Evolutionary conservation across 2,113 vertebrate species (phyloP).

Genomic region (Colistium nudipinnis): DNA sequence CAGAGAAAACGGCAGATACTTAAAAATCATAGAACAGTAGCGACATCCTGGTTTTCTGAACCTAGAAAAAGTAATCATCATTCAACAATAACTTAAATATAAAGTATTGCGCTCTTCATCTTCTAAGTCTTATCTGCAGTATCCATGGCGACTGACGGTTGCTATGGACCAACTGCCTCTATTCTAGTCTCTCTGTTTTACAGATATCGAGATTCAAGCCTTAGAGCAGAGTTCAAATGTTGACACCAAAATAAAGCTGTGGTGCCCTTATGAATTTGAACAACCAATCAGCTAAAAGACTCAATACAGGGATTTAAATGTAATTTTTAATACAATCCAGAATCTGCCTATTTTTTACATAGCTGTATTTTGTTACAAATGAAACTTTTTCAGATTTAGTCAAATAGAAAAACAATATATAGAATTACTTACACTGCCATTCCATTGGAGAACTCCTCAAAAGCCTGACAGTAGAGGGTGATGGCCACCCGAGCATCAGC

Average conservation of each 20-base stretch:
- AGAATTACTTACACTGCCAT: conserved; percentile 90
- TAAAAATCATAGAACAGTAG: neutral
- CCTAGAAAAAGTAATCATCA: neutral
- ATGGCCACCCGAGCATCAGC: conserved; percentile 95
- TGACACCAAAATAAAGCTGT: conserved; percentile 6
- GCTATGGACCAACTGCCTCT: conserved; percentile 59
- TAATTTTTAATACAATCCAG: neutral
- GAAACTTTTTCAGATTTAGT: neutral
- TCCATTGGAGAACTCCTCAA: conserved; percentile 94
- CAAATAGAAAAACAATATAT: neutral
- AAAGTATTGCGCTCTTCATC: conserved; percentile 41
- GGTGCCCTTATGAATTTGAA: neutral
- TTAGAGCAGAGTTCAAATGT: conserved; percentile 22
- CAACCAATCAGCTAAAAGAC: neutral
- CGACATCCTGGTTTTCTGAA: neutral
- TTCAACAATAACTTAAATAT: conserved; percentile 15
- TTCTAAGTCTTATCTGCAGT: conserved; percentile 44
- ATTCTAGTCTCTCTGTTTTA: conserved; percentile 55
- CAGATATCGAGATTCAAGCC: conserved; percentile 31
- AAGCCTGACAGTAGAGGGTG: conserved; percentile 96
- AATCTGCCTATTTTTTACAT: neutral
- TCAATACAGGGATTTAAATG: neutral
- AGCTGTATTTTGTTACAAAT: neutral
- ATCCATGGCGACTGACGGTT: conserved; percentile 75
- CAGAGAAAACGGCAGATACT: neutral